These are phyloP conservation scores for Lacanobia wlatinum DNA, from an alignment of 2,888 invertebrate genomes.

Conservation along the genomic window DNA sequence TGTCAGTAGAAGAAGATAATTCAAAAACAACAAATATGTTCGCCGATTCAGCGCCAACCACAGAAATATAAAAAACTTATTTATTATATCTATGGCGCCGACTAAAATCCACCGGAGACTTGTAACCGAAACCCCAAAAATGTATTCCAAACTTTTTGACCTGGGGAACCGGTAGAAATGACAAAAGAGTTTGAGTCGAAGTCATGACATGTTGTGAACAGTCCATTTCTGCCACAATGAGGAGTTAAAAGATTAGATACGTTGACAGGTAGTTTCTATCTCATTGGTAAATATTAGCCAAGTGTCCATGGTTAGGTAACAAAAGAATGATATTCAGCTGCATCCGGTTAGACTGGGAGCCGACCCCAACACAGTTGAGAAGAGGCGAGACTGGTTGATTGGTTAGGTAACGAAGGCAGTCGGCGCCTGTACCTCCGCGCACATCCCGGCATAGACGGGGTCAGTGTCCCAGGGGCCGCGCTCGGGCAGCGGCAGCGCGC, in stretches of 20 bases:
- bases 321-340: slow-evolving; percentile 9
- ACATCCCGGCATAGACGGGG: slow-evolving; percentile 95
- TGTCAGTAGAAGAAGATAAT: neutral
- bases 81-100: no score
- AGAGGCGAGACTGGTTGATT: slow-evolving; percentile 1
- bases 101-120: slow-evolving; percentile 1
- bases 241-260: slow-evolving; percentile 26
- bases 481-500: slow-evolving; percentile 96
- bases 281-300: slow-evolving; percentile 32
- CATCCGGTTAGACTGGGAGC: neutral
- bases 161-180: neutral
- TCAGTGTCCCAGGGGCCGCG: slow-evolving; percentile 96
- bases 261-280: slow-evolving; percentile 9
- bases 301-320: slow-evolving; percentile 30
- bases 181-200: neutral
- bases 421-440: slow-evolving; percentile 93
- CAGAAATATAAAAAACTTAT: no score
- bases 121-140: neutral
- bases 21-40: neutral
- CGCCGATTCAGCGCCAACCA: no score
- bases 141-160: neutral
- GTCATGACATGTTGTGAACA: slow-evolving; percentile 24
- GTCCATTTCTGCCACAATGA: slow-evolving; percentile 35
- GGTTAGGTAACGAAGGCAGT: slow-evolving; percentile 48
- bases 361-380: neutral